Evolutionary conservation across 2,888 invertebrate genomes (phyloP), one percentile per base, ranked within the genome.

Genomic region (Pyrocoelia pectoralis): DNA sequence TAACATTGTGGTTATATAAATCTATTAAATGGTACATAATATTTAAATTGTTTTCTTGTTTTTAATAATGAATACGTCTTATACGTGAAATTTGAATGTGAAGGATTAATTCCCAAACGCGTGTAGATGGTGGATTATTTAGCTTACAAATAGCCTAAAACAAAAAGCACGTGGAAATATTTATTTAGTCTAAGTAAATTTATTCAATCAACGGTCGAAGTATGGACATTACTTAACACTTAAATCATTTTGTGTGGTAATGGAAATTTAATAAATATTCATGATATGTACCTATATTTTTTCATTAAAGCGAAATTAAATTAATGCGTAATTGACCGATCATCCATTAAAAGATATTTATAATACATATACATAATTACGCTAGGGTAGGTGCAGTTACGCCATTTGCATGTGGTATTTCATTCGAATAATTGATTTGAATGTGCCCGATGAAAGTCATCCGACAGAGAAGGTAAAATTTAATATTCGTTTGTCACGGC

Each of bases 381-480:
- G 10, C 17, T 57, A 50, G 48, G 38, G 49, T 57, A 38, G 33
- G 56, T 41, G 41, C 33, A 56, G 48, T 46, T 18, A 38, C 17
- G 53, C 53, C 38, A 18, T 24, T 56, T 56, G 56, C 56, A 46
- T 56, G 56, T 28, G 56, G 56, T 51, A 50, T 57, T 57, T 57
- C 56, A 28, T 51, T 46, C 18, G 15, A 57, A 50, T 57, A 57
- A 57, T 57, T 57, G 56, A 57, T 57, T 57, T 51, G 41, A 18
- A 24, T 40, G 49, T 24, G 50, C 24, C 49, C 49, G 46, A 46
- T 17, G 46, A 33, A 6, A 33, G 33, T n/a, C 33, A 33, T n/a
- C n/a, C 8, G 3, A n/a, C n/a, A n/a, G 33, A 33, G 33, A 33
- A 33, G 8, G 33, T 33, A 33, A 33, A 33, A 33, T 33, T 33